Evolutionary conservation across 2,113 vertebrate genomes (phyloP).

Genomic region (Colossoma macropomum): DNA sequence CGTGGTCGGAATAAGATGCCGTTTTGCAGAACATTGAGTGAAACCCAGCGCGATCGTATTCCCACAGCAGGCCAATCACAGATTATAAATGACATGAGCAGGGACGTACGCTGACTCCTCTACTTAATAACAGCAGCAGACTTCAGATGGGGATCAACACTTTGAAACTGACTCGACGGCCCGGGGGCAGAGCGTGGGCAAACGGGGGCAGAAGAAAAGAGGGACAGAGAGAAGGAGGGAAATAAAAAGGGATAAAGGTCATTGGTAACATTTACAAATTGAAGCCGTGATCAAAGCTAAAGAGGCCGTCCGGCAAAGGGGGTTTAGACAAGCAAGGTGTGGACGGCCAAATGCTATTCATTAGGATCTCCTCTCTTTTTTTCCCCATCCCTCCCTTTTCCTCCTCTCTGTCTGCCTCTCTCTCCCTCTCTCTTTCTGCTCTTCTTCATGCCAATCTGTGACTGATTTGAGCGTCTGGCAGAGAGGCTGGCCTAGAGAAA

Average conservation of each 20-base stretch:
- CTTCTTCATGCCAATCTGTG: conserved; percentile 86
- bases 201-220: conserved; percentile 64
- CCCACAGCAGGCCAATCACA: conserved; percentile 53
- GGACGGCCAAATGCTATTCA: conserved; percentile 86
- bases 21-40: conserved; percentile 32
- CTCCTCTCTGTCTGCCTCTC: conserved; percentile 18
- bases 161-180: conserved; percentile 87
- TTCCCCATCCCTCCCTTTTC: conserved; percentile 26
- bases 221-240: conserved; percentile 40
- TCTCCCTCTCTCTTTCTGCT: conserved; percentile 70
- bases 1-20: conserved; percentile 18
- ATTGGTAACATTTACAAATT: conserved; percentile 82
- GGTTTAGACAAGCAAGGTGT: conserved; percentile 84
- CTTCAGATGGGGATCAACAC: conserved; percentile 85
- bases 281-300: conserved; percentile 83
- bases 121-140: conserved; percentile 82
- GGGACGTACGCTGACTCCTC: conserved; percentile 72
- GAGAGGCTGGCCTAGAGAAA: conserved; percentile 84
- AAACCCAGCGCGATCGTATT: conserved; percentile 53
- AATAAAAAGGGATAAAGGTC: conserved; percentile 71
- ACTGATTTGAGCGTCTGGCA: conserved; percentile 92
- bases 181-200: conserved; percentile 75
- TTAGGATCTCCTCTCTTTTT: conserved; percentile 74
- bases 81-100: conserved; percentile 58
- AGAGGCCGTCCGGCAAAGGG: conserved; percentile 57